Conservation (phyloP, 2,797 vertebrate genomes). For the Danio albolineatus region DNA sequence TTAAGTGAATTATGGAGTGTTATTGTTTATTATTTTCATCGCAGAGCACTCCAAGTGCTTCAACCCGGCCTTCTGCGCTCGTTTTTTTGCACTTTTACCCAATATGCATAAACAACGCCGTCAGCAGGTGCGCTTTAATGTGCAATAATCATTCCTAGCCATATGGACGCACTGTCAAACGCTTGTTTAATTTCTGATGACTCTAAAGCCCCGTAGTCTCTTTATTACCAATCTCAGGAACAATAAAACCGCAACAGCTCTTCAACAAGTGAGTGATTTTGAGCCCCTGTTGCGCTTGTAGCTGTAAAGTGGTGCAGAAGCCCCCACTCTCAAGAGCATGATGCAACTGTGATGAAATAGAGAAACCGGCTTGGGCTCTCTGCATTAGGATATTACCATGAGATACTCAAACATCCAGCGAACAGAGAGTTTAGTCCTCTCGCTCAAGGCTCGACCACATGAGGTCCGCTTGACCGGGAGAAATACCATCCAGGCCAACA, state of each 20-base stretch:
- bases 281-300: constrained; percentile 58
- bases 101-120: constrained; percentile 18
- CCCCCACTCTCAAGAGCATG: constrained; percentile 64
- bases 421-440: constrained; percentile 60
- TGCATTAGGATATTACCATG: constrained; percentile 61
- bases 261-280: constrained; percentile 53
- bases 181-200: constrained; percentile 37
- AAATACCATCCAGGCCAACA: constrained; percentile 39
- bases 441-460: constrained; percentile 51
- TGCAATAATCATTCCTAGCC: constrained; percentile 16
- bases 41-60: too few species aligned
- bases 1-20: too few species aligned
- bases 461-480: constrained; percentile 51
- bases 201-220: constrained; percentile 6
- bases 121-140: constrained; percentile 17
- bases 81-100: constrained; percentile 2
- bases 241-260: constrained; percentile 45
- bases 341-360: constrained; percentile 67
- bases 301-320: constrained; percentile 62
- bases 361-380: constrained; percentile 62
- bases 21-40: too few species aligned
- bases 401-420: constrained; percentile 59
- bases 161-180: constrained; percentile 29
- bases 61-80: background rate
- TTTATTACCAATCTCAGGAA: constrained; percentile 40